phyloP scores from a whole-genome alignment of 2,888 invertebrate genomes.

The Temnothorax rugatulus region DNA sequence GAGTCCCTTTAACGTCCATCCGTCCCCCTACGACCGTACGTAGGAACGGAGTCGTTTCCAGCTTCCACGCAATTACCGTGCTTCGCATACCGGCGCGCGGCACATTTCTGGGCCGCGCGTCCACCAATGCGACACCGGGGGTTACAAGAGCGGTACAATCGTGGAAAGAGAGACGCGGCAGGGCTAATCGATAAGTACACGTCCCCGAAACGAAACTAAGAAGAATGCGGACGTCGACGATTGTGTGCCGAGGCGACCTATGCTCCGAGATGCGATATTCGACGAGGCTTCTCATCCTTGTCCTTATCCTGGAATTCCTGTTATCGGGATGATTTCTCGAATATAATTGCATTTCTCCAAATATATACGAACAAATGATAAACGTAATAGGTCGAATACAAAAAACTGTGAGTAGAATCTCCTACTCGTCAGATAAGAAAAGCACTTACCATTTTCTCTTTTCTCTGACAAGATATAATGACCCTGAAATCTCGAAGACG shows the following conservation, averaged over 20 bases:
- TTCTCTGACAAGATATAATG: background rate
- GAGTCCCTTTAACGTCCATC: background rate
- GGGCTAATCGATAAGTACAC: slow-evolving; percentile 76
- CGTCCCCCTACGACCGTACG: background rate
- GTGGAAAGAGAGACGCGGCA: slow-evolving; percentile 71
- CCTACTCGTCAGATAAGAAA: background rate
- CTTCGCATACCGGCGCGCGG: slow-evolving; percentile 71
- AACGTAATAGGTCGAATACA: background rate
- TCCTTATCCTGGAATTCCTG: too few relatives aligned
- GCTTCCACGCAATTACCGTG: slow-evolving; percentile 76
- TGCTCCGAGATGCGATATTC: background rate
- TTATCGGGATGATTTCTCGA: background rate
- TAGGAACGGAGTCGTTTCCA: slow-evolving; percentile 61
- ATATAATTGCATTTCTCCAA: background rate
- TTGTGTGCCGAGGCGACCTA: background rate
- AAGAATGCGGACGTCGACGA: slow-evolving; percentile 70
- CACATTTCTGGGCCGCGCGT: slow-evolving; percentile 72
- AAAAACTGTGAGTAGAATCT: background rate
- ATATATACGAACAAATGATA: background rate
- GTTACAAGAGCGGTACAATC: slow-evolving; percentile 75
- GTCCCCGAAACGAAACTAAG: slow-evolving; percentile 73
- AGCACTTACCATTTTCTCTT: background rate
- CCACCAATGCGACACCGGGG: slow-evolving; percentile 70
- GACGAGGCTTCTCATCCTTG: background rate
- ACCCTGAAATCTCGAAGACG: background rate